phyloP scores from a whole-genome alignment of 1,140 invertebrate species.

The Magallana ariakensis region DNA sequence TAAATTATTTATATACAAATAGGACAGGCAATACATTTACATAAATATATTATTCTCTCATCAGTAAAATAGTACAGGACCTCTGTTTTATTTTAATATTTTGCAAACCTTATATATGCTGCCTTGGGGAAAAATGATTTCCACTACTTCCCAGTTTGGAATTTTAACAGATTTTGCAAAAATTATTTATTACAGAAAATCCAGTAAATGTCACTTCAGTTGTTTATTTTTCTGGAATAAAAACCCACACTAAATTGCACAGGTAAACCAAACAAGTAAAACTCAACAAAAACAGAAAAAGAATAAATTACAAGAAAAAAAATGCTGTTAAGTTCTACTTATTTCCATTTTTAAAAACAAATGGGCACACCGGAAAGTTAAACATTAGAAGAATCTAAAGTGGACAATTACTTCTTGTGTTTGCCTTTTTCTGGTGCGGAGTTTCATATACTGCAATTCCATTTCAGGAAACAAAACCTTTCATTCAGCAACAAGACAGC shows the following conservation, averaged over 20 bases:
- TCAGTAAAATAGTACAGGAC: conserved; percentile 11
- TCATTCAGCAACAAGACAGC: conserved; percentile 35
- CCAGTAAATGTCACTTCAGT: neutral
- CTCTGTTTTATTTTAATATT: conserved; percentile 11
- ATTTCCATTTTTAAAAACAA: neutral
- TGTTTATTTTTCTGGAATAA: conserved; percentile 20
- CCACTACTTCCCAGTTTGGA: conserved; percentile 26
- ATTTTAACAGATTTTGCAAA: conserved; percentile 33
- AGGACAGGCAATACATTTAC: conserved; percentile 33
- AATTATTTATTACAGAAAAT: conserved; percentile 31
- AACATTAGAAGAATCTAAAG: conserved; percentile 1
- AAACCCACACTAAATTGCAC: conserved; percentile 32
- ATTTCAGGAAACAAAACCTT: neutral
- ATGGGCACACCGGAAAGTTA: conserved; percentile 5
- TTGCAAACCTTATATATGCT: conserved; percentile 22
- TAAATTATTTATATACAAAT: conserved; percentile 38
- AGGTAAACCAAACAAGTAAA: conserved; percentile 17
- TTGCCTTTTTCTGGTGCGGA: neutral
- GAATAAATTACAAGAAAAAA: neutral
- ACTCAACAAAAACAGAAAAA: conserved; percentile 4
- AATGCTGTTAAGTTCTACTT: neutral
- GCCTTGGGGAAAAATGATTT: conserved; percentile 19
- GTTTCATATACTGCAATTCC: neutral
- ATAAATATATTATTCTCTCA: conserved; percentile 26
- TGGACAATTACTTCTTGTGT: neutral